Percentiles rank a stretch among this genome's conserved stretches.
These are phyloP conservation scores for Acanthaster planci DNA, from an alignment of 35 echinoderm and acorn worm species.

Conservation along the genomic window DNA sequence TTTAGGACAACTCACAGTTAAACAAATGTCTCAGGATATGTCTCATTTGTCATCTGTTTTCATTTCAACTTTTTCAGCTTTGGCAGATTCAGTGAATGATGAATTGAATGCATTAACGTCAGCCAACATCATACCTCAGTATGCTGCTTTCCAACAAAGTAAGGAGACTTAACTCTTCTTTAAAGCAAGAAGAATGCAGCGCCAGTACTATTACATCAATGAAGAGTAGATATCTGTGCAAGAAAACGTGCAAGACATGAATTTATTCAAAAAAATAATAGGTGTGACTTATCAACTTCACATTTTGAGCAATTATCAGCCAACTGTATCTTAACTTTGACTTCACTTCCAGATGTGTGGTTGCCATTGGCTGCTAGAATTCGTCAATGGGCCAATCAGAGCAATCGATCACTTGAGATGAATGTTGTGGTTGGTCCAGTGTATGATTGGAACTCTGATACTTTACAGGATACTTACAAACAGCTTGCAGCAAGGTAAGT, in stretches of 20 bases:
- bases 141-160: neutral
- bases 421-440: constrained; percentile 22
- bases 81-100: neutral
- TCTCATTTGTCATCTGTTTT: neutral
- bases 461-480: neutral
- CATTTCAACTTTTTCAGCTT: neutral
- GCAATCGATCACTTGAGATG: neutral
- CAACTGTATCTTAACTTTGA: too few species aligned
- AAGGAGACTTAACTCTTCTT: neutral
- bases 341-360: neutral
- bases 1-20: too few species aligned
- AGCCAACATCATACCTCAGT: neutral
- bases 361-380: neutral
- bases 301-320: too few species aligned
- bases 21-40: too few species aligned
- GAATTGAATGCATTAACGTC: neutral
- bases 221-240: too few species aligned
- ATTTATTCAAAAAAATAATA: too few species aligned
- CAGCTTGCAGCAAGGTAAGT: neutral
- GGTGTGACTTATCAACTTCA: too few species aligned
- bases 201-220: too few species aligned
- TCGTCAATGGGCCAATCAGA: neutral
- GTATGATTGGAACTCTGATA: constrained; percentile 15
- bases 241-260: too few species aligned
- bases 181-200: too few species aligned